Evolutionary conservation across 2,113 vertebrate species (phyloP).

Genomic region (Gallinago jamesoni): DNA sequence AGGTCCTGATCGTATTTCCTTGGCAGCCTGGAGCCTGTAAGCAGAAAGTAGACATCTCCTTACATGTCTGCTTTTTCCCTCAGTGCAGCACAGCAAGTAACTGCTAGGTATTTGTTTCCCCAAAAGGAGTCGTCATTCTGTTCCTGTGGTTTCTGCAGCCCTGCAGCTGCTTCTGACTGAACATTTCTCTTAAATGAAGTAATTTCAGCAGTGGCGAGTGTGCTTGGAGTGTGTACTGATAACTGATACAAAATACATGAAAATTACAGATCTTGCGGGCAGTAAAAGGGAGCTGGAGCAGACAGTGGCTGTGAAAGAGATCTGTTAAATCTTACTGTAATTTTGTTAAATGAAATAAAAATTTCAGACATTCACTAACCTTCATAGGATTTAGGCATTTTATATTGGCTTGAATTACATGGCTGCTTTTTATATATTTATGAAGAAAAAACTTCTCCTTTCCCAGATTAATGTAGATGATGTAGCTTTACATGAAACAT

Average conservation of each 20-base stretch:
- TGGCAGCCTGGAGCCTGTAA: background rate
- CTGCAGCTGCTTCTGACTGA: background rate
- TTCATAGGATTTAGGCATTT: background rate
- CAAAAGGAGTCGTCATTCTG: background rate
- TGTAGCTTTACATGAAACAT: background rate
- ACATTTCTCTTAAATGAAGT: background rate
- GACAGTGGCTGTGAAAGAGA: background rate
- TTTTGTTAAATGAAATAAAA: background rate
- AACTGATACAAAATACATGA: background rate
- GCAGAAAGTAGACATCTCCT: slow-evolving; percentile 22
- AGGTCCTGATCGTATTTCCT: slow-evolving; percentile 27
- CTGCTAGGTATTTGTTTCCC: slow-evolving; percentile 20
- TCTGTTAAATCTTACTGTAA: background rate
- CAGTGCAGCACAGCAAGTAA: background rate
- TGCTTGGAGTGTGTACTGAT: background rate
- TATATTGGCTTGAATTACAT: background rate
- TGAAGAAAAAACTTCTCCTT: background rate
- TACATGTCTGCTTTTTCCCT: background rate
- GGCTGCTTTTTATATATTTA: background rate
- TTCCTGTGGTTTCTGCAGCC: background rate
- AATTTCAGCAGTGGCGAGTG: background rate
- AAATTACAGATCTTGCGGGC: background rate
- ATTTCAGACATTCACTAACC: background rate
- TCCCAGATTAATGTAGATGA: background rate
- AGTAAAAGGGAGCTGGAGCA: background rate